Evolutionary conservation across 2,113 vertebrate genomes (phyloP), one percentile per base, ranked within the genome.

Genomic region (Aegithalos caudatus): DNA sequence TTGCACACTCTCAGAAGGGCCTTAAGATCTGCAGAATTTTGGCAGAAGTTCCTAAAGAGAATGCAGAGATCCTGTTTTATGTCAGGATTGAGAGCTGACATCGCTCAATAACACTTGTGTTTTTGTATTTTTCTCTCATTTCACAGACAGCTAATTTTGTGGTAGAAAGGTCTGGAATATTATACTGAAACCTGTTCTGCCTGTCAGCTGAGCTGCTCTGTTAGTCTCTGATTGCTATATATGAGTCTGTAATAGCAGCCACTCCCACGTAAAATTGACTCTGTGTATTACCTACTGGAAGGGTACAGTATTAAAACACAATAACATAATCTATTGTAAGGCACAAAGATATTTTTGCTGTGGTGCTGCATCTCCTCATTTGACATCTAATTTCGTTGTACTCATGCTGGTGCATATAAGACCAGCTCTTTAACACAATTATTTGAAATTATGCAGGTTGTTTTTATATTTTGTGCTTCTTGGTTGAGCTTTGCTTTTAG

Each of bases 161-260:
- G n/a, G 40, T 33, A 90, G 58, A 96, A 93, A 61, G 7, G 18
- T 61, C 74, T 80, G 62, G 61, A 94, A 53, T 7, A 82, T 33
- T 45, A 73, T 33, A 65, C 18, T 58, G 62, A 93, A 94, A 93
- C 95, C 79, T 88, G 92, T 93, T 90, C 45, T 76, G 48, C 90
- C 56, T 88, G 88, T 93, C 82, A 94, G 57, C 23, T 88, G 50
- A 88, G 47, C 38, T 81, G 17, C 54, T 91, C 12, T 89, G 38
- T 62, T 86, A 71, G 73, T 87, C n/a, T 81, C 35, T 87, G 67
- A 44, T 45, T 78, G 47, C 25, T 85, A 17, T 72, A 40, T 74
- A 91, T 80, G 37, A 71, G 61, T 76, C 80, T 80, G 73, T 29
- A 86, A 95, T 45, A 90, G 48, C 58, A 65, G 58, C 50, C 74